Percentiles rank a stretch among this genome's conserved stretches.
phyloP scores from a whole-genome alignment of 1,140 invertebrate genomes.

The Piezodorus guildinii region DNA sequence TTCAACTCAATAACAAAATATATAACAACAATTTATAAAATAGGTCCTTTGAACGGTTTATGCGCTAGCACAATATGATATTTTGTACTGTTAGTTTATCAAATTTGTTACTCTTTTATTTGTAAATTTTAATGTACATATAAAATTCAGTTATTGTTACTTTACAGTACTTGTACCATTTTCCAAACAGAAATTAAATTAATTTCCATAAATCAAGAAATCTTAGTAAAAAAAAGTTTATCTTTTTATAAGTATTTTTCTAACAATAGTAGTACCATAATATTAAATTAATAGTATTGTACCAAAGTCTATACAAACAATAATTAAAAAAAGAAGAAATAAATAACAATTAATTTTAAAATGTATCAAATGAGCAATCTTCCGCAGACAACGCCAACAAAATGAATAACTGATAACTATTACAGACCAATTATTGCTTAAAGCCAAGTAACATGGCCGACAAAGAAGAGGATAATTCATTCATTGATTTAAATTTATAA shows the following conservation, averaged over 20 bases:
- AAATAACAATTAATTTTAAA: too few species aligned
- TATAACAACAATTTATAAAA: constrained; percentile 22
- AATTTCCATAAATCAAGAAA: too few species aligned
- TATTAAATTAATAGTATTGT: too few species aligned
- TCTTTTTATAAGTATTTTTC: not conserved
- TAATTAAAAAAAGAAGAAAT: too few species aligned
- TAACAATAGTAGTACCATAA: not conserved
- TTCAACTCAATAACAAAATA: constrained; percentile 22
- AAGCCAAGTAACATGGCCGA: not conserved
- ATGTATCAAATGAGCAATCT: too few species aligned
- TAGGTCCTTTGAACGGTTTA: constrained; percentile 14
- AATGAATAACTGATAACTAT: not conserved
- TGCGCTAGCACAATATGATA: constrained; percentile 7
- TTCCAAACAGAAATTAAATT: not conserved
- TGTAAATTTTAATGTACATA: too few species aligned
- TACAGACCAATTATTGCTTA: constrained; percentile 15
- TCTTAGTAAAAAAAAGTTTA: not conserved
- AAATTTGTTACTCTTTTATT: not conserved
- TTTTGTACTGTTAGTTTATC: constrained; percentile 21
- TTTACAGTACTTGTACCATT: not conserved
- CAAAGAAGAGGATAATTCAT: not conserved
- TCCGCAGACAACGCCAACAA: too few species aligned
- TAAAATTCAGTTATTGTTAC: not conserved
- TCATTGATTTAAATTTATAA: not conserved
- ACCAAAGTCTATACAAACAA: too few species aligned